These are phyloP conservation scores for Agonopterix arenella DNA, from an alignment of 2,888 invertebrate species.

Conservation along the genomic window DNA sequence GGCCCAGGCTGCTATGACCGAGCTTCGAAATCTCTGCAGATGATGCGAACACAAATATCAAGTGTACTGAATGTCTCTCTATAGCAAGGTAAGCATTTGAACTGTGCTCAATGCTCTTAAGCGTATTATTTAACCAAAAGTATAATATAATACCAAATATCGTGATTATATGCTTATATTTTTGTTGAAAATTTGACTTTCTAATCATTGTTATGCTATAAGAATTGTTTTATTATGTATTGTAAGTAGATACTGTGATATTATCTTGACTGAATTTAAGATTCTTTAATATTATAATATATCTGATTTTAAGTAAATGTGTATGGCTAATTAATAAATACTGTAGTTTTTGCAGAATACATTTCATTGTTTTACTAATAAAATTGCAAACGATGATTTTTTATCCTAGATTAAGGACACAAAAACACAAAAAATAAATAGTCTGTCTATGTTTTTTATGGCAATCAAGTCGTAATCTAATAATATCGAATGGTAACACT, in stretches of 20 bases:
- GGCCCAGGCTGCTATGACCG: slow-evolving; percentile 58
- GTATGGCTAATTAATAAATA: not conserved
- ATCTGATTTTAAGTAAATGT: not conserved
- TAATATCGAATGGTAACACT: no score
- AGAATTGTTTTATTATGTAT: not conserved
- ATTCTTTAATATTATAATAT: not conserved
- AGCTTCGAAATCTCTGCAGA: slow-evolving; percentile 53
- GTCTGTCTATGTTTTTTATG: no score
- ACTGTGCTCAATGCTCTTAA: not conserved
- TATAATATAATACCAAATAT: slow-evolving; percentile 3
- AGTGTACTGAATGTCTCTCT: not conserved
- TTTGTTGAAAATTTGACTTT: not conserved
- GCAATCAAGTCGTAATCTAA: no score
- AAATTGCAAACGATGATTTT: no score
- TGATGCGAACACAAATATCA: slow-evolving; percentile 33
- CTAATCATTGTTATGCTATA: not conserved
- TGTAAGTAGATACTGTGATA: slow-evolving; percentile 51
- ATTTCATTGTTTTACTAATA: no score
- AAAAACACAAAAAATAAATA: no score
- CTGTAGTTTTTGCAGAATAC: not conserved
- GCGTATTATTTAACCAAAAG: not conserved
- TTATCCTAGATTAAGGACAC: no score
- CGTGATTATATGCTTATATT: not conserved
- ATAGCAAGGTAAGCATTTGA: no score
- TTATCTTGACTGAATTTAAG: slow-evolving; percentile 32